Evolutionary conservation across 2,888 invertebrate species (phyloP), one percentile per base, ranked within the genome.

Genomic region (Parelbella ahira): DNA sequence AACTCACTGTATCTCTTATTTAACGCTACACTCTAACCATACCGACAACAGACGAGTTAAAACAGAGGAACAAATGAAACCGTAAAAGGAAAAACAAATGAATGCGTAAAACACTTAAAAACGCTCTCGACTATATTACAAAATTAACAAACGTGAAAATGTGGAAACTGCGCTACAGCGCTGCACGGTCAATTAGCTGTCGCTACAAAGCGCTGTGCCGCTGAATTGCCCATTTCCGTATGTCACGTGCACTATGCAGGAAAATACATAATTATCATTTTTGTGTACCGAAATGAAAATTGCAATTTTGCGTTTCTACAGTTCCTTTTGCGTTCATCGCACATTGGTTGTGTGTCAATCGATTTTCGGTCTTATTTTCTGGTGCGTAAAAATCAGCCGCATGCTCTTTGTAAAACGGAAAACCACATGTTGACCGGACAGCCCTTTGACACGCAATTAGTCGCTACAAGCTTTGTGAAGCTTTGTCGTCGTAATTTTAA

Each of bases 391-490:
- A n/a, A 11, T 13, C 2, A 18, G 18, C 9, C 10, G 8, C n/a
- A 15, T 6, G 23, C 2, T 6, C 15, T 38, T 39, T 32, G 24
- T 24, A 19, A 24, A 24, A 9, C 23, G 18, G 24, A 18, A 15
- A 36, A 36, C 39, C 39, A 32, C 32, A 32, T 39, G 39, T 32
- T 39, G 39, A 32, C 39, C 9, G 25, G 39, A 39, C 38, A 18
- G 24, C 30, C 38, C 38, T 38, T 38, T 38, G 38, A 38, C 38
- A 38, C 24, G 38, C 38, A 38, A 38, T 38, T 38, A 38, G 38
- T 30, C 18, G 24, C 28, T 21, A 13, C 29, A 20, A 30, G 38
- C 38, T 30, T 24, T 30, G 30, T 15, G 38, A 10, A 24, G 24
- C 38, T 18, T 10, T 24, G 24, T 18, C 9, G 13, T n/a, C 24